Percentiles rank a stretch among this genome's conserved stretches.
These are phyloP conservation scores for Drosophila nasuta DNA, from an alignment of 1,140 invertebrate species.

Conservation along the genomic window DNA sequence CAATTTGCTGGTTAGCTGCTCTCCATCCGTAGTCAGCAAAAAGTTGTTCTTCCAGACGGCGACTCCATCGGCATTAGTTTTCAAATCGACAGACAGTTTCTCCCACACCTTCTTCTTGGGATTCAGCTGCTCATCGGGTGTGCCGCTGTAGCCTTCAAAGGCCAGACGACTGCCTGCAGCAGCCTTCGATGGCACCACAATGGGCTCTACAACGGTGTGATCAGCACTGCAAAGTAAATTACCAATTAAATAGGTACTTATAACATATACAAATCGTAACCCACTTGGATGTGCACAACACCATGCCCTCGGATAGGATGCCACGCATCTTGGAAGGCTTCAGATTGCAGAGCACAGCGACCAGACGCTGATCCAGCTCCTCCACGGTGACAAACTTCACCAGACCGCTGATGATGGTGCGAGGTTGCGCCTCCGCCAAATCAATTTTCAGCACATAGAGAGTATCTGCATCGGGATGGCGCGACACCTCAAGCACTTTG, in stretches of 20 bases:
- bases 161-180: constrained; percentile 92
- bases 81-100: constrained; percentile 92
- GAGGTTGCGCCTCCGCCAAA: constrained; percentile 89
- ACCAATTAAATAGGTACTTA: neutral
- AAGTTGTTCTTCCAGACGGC: constrained; percentile 94
- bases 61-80: constrained; percentile 90
- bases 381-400: constrained; percentile 95
- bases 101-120: constrained; percentile 99
- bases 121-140: constrained; percentile 93
- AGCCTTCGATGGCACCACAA: constrained; percentile 90
- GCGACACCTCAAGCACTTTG: constrained; percentile 95
- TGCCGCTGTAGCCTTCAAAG: constrained; percentile 92
- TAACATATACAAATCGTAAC: constrained; percentile 45
- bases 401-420: constrained; percentile 94
- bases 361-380: constrained; percentile 93
- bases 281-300: constrained; percentile 94
- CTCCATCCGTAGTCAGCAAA: constrained; percentile 86
- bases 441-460: constrained; percentile 98
- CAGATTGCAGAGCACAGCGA: constrained; percentile 96
- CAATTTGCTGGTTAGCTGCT: constrained; percentile 79
- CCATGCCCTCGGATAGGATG: constrained; percentile 95
- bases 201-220: constrained; percentile 92
- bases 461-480: constrained; percentile 97
- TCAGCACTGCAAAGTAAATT: constrained; percentile 86
- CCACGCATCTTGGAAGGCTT: constrained; percentile 97